A percentile compares a stretch with the other conserved stretches of the same genome.
Conservation (phyloP, 2,797 vertebrate genomes). For the Enteromius fasciolatus region DNA sequence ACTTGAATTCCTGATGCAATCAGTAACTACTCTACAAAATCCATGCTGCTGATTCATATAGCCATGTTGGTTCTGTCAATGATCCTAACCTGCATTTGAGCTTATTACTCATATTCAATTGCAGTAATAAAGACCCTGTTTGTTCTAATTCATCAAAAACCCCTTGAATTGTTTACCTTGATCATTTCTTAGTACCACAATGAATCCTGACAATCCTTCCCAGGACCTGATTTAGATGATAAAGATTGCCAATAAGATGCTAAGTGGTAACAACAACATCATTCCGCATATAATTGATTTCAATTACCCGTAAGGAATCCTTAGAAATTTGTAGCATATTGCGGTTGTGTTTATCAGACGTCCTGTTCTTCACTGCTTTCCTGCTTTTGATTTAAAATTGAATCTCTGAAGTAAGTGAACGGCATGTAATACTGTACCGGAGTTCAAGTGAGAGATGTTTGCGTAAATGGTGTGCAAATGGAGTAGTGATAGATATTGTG, state of each 20-base stretch:
- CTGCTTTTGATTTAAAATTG: constrained; percentile 1
- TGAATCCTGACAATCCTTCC: constrained; percentile 17
- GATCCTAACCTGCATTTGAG: constrained; percentile 10
- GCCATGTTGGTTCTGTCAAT: constrained; percentile 17
- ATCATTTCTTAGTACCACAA: constrained; percentile 7
- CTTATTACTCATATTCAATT: background rate
- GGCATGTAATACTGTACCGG: background rate
- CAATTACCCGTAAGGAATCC: background rate
- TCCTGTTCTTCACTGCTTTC: background rate
- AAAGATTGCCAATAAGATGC: constrained; percentile 24
- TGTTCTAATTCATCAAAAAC: background rate
- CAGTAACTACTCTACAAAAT: constrained; percentile 35
- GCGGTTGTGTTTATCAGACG: background rate
- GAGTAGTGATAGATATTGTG: constrained; percentile 14
- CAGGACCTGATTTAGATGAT: background rate
- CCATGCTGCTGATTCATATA: constrained; percentile 19
- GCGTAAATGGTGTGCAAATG: constrained; percentile 5
- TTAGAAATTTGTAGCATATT: background rate
- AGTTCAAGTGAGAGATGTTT: constrained; percentile 15
- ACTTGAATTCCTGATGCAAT: constrained; percentile 51
- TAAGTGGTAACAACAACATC: constrained; percentile 25
- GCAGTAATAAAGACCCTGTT: background rate
- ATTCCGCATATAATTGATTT: constrained; percentile 13
- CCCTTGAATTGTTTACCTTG: background rate
- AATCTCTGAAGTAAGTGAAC: background rate